A percentile compares a stretch with the other conserved stretches of the same genome.
Evolutionary conservation across 2,888 invertebrate genomes (phyloP).

Genomic region (Gymnoscelis rufifasciata): DNA sequence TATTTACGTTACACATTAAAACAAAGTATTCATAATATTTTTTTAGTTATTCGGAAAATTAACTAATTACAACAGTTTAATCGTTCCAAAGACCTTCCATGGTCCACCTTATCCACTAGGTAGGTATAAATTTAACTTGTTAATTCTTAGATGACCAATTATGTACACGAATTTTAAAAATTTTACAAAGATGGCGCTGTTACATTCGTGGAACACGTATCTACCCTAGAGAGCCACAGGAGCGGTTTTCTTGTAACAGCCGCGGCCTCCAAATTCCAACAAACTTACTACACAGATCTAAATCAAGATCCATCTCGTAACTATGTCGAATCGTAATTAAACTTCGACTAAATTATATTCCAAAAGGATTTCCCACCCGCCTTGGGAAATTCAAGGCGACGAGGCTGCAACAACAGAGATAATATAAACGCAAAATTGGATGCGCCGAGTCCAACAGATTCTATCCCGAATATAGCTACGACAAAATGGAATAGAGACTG

Average conservation of each 20-base stretch:
- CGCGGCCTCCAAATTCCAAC: slow-evolving; percentile 1
- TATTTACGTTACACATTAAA: too few species aligned
- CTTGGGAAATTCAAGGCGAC: slow-evolving; percentile 47
- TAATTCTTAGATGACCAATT: too few species aligned
- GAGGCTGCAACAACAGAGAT: slow-evolving; percentile 56
- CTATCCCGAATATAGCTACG: slow-evolving; percentile 34
- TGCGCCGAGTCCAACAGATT: slow-evolving; percentile 39
- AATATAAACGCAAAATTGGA: slow-evolving; percentile 54
- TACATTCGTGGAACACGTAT: background rate
- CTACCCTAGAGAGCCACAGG: background rate
- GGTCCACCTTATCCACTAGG: too few species aligned
- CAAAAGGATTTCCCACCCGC: slow-evolving; percentile 39
- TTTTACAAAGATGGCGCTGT: too few species aligned
- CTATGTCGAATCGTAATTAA: slow-evolving; percentile 30
- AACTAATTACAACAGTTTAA: too few species aligned
- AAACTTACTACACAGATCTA: slow-evolving; percentile 6
- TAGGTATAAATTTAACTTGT: too few species aligned
- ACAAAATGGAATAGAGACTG: slow-evolving; percentile 16
- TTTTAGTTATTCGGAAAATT: too few species aligned
- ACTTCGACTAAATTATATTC: slow-evolving; percentile 38
- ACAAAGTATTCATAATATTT: too few species aligned
- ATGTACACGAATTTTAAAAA: too few species aligned
- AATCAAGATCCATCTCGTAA: slow-evolving; percentile 16
- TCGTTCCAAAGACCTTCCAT: too few species aligned
- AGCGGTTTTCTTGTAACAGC: background rate